Evolutionary conservation across 2,888 invertebrate genomes (phyloP).

Genomic region (Dexiosoma caninum): DNA sequence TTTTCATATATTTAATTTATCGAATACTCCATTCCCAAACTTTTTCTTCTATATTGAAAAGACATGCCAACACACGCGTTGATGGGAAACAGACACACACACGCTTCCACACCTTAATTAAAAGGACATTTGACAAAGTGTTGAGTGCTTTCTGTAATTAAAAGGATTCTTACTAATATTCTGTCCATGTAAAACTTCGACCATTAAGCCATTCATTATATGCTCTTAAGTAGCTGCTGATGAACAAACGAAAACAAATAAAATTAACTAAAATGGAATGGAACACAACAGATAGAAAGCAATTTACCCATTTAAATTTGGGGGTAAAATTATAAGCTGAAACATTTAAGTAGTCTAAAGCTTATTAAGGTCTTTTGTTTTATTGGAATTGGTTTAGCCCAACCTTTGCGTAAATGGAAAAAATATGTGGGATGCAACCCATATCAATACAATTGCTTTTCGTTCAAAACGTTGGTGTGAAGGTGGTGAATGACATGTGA

Average conservation of each 20-base stretch:
- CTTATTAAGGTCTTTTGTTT: slow-evolving; percentile 43
- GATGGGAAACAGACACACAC: not conserved
- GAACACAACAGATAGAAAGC: slow-evolving; percentile 22
- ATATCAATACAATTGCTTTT: slow-evolving; percentile 1
- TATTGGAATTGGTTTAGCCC: not conserved
- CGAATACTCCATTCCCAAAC: not conserved
- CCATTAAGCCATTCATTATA: slow-evolving; percentile 76
- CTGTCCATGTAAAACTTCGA: slow-evolving; percentile 68
- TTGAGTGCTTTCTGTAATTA: slow-evolving; percentile 76
- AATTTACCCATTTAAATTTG: not conserved
- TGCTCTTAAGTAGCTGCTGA: slow-evolving; percentile 71
- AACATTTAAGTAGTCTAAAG: slow-evolving; percentile 24
- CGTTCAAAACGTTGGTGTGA: slow-evolving; percentile 20
- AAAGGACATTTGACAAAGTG: slow-evolving; percentile 73
- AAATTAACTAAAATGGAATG: slow-evolving; percentile 20
- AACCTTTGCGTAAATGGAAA: slow-evolving; percentile 6
- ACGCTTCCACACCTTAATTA: slow-evolving; percentile 66
- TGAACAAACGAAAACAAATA: slow-evolving; percentile 62
- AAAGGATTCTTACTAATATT: slow-evolving; percentile 76
- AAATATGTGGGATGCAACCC: slow-evolving; percentile 5
- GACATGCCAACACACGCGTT: not conserved
- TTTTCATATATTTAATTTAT: not conserved
- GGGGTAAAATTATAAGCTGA: slow-evolving; percentile 10
- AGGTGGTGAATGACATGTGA: slow-evolving; percentile 60
- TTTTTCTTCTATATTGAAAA: slow-evolving; percentile 14